phyloP scores from a whole-genome alignment of 2,113 vertebrate species.

The Chrysochloris asiatica region DNA sequence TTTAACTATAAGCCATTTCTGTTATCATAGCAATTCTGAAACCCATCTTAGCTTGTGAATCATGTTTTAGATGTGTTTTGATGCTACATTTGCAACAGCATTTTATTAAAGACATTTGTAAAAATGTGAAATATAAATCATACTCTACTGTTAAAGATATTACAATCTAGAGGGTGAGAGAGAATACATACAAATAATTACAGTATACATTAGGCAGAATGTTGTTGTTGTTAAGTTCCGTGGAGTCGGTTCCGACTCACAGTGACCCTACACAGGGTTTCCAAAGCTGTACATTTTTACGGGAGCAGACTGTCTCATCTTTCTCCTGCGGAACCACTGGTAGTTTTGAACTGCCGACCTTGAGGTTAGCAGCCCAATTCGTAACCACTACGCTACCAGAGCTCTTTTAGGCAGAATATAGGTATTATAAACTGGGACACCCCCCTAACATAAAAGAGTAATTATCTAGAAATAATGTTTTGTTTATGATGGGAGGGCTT shows the following conservation, averaged over 20 bases:
- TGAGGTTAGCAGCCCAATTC: too few species aligned
- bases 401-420: too few species aligned
- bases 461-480: too few species aligned
- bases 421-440: neutral
- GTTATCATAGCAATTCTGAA: slow-evolving; percentile 11
- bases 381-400: too few species aligned
- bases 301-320: too few species aligned
- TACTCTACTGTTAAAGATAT: slow-evolving; percentile 3
- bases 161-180: neutral
- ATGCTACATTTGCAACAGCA: slow-evolving; percentile 37
- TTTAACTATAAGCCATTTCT: slow-evolving; percentile 23
- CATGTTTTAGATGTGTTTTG: slow-evolving; percentile 48
- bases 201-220: slow-evolving; percentile 13
- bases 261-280: too few species aligned
- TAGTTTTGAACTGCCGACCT: too few species aligned
- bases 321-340: too few species aligned
- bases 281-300: too few species aligned
- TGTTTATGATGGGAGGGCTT: neutral
- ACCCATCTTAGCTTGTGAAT: slow-evolving; percentile 28
- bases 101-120: slow-evolving; percentile 41
- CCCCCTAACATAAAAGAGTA: neutral
- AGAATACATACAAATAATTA: neutral
- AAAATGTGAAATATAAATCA: slow-evolving; percentile 52
- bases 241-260: too few species aligned
- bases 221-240: too few species aligned